Evolutionary conservation across 2,888 invertebrate species (phyloP).

Genomic region (Xanthia icteritia): DNA sequence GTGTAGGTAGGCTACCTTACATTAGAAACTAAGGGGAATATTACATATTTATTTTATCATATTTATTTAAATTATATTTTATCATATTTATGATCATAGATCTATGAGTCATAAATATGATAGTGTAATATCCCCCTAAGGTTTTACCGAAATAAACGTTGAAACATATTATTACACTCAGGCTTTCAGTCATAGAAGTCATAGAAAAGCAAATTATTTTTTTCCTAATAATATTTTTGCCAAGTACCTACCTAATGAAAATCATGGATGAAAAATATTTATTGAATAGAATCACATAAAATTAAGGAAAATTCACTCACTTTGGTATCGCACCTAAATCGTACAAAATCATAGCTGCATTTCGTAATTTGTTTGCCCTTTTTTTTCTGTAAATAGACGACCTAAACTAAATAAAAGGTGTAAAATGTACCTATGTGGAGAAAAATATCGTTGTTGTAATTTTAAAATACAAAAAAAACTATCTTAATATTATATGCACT

Average conservation of each 20-base stretch:
- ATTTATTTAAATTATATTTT: no score
- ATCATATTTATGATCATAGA: no score
- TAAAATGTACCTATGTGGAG: background rate
- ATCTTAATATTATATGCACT: background rate
- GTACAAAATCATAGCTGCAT: slow-evolving; percentile 28
- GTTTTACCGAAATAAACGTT: background rate
- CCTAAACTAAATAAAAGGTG: background rate
- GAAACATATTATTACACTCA: background rate
- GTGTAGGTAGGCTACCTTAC: background rate
- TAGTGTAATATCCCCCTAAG: no score
- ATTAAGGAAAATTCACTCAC: background rate
- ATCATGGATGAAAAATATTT: background rate
- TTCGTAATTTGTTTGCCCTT: background rate
- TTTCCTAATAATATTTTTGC: background rate
- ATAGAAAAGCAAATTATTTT: background rate
- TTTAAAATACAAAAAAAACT: slow-evolving; percentile 2
- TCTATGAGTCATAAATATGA: no score
- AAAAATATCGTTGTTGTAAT: background rate
- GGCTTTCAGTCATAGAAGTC: background rate
- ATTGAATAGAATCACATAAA: slow-evolving; percentile 12
- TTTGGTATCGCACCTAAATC: slow-evolving; percentile 24
- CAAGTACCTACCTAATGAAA: background rate
- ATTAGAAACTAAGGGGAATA: background rate
- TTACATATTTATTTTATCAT: no score
- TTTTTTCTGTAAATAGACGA: background rate